These are phyloP conservation scores for Geotrypetes seraphini DNA, from an alignment of 2,797 vertebrate species.

Conservation along the genomic window DNA sequence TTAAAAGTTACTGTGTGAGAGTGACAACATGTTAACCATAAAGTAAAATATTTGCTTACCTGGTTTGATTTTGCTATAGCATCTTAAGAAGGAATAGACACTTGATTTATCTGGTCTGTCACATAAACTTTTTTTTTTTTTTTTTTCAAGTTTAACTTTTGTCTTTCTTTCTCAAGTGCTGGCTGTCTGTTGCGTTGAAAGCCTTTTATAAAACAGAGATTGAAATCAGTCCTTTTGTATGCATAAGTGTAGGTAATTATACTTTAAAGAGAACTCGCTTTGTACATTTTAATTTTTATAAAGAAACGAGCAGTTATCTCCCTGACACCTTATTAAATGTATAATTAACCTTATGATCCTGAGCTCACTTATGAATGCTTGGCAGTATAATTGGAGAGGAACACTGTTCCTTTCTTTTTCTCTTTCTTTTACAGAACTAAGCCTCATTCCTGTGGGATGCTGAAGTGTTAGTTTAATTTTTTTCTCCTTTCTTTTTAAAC, in stretches of 20 bases:
- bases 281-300: slow-evolving; percentile 88
- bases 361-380: slow-evolving; percentile 71
- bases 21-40: slow-evolving; percentile 25
- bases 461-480: slow-evolving; percentile 51
- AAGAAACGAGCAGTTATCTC: slow-evolving; percentile 84
- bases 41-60: slow-evolving; percentile 41
- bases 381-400: slow-evolving; percentile 73
- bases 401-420: slow-evolving; percentile 45
- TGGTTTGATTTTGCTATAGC: slow-evolving; percentile 36
- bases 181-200: slow-evolving; percentile 63
- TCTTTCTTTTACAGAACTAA: slow-evolving; percentile 59
- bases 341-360: slow-evolving; percentile 85
- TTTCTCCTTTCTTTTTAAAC: slow-evolving; percentile 42
- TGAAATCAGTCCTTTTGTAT: slow-evolving; percentile 78
- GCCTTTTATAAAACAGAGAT: slow-evolving; percentile 72
- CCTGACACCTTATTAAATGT: slow-evolving; percentile 83
- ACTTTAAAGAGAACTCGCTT: slow-evolving; percentile 74
- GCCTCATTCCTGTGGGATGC: slow-evolving; percentile 48
- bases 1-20: slow-evolving; percentile 17
- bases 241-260: slow-evolving; percentile 85
- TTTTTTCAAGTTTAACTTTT: slow-evolving; percentile 56
- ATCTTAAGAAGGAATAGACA: slow-evolving; percentile 34
- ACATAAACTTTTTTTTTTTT: slow-evolving; percentile 55
- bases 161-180: slow-evolving; percentile 47
- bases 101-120: slow-evolving; percentile 59